Base-by-base conservation (phyloP, 2,113 vertebrate genomes). In the Polypterus bichir region DNA sequence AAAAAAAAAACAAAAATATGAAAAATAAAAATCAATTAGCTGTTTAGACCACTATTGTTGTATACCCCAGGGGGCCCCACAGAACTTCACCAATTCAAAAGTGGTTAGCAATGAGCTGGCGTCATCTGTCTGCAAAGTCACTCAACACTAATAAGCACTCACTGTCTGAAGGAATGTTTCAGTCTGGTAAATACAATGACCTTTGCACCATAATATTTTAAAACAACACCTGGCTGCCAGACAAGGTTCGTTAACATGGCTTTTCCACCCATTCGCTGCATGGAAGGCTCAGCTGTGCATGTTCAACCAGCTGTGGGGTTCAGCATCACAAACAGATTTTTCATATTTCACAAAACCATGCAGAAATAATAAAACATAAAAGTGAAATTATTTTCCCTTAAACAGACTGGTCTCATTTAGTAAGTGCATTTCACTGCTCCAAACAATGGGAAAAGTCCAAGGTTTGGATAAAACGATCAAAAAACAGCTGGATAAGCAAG, bases 201-300 rank as follows among this genome's bases (percentile, higher is more conserved):
- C 64, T 69, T 49, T 70, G 69, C 69, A 73, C 73, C 65, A 53
- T 56, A 68, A 65, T 7, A 59, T 67, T 66, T 59, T 69, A 73
- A 74, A 74, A 71, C 11, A 73, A 66, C 68, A 67, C 61, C 64
- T 71, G 70, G 66, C 61, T 60, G 68, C 62, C 71, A 74, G 70
- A 72, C 66, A 49, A 45, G 11, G 57, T 63, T 74, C 62, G 69
- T 74, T 71, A 76, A 55, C 54, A 55, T 27, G 5, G 5, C 6
- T 5, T 49, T 1, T 10, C 27, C 3, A 9, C 44, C 11, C n/a
- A 44, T 45, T 7, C n/a, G 9, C 57, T 27, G 8, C 8, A 3
- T 9, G 8, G 9, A n/a, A 44, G 6, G 5, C 44, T 8, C 48
- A 7, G 44, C 44, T 45, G 44, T 7, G 44, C 57, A 9, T 6